Percentiles rank a stretch among this genome's conserved stretches.
These are phyloP conservation scores for Nannospalax galili DNA, from an alignment of 2,113 vertebrate genomes.

Conservation along the genomic window DNA sequence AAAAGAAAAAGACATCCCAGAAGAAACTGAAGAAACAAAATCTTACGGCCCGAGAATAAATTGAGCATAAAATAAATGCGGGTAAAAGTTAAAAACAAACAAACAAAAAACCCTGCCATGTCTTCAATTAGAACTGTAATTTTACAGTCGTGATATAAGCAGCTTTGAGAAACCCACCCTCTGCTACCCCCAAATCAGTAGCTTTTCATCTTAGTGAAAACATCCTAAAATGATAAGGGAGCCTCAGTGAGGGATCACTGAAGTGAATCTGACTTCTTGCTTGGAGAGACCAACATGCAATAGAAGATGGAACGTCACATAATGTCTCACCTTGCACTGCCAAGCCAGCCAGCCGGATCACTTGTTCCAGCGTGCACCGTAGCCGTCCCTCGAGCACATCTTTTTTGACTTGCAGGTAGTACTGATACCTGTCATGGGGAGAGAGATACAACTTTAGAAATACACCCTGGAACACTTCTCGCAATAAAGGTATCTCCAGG, in stretches of 20 bases:
- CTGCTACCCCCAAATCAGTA: neutral
- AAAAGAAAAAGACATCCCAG: too few species aligned
- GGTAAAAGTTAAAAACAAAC: too few species aligned
- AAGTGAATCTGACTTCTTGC: neutral
- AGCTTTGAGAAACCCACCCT: neutral
- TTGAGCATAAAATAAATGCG: too few species aligned
- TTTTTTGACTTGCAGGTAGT: constrained; percentile 98
- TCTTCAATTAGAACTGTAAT: constrained; percentile 14
- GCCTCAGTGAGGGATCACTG: neutral
- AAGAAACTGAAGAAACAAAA: too few species aligned
- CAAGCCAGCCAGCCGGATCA: constrained; percentile 94
- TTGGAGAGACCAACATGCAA: fast-evolving
- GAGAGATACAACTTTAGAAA: constrained; percentile 38
- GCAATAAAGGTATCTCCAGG: neutral
- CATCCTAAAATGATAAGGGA: neutral
- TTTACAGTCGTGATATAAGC: neutral
- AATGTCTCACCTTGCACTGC: constrained; percentile 94
- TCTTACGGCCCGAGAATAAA: too few species aligned
- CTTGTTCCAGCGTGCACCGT: constrained; percentile 92
- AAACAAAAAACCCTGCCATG: constrained; percentile 72
- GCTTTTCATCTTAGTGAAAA: neutral
- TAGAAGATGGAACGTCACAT: fast-evolving
- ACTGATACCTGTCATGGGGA: constrained; percentile 91
- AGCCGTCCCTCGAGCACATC: constrained; percentile 94
- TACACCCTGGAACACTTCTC: neutral